Evolutionary conservation across 2,797 vertebrate species (phyloP), one percentile per base, ranked within the genome.

Genomic region (Myripristis murdjan): DNA sequence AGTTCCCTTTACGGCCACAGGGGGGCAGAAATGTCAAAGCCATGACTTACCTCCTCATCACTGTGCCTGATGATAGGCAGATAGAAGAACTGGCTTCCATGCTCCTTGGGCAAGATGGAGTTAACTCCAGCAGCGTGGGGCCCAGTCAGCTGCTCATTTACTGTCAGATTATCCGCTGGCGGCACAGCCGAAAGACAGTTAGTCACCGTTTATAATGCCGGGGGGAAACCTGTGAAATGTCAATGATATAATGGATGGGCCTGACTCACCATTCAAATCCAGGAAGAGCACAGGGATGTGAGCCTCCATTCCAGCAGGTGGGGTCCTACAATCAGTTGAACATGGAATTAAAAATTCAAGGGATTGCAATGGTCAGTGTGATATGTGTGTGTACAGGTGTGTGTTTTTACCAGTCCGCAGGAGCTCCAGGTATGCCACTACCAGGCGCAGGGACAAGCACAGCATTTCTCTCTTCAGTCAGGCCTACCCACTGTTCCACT

Each of bases 21-120:
- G 84, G 57, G 69, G 87, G 86, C 84, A 69, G 78, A 73, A 63
- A 54, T 79, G 24, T 48, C 49, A 51, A 73, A 9, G 7, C 16
- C 31, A 10, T 7, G 1, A 14, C 81, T 87, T 93, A 99, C 98
- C 97, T 99, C 97, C 2, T 98, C 96, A 5, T 96, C 95, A 55
- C 96, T 96, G 91, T 98, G 97, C 88, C 95, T 96, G 90, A 98
- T 97, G 90, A 99, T 96, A 35, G 98, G 97, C 88, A 99, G 94
- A 90, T 98, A 99, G 93, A 98, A 99, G 90, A 99, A 99, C 64
- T 96, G 96, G 85, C 97, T 98, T 83, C 98, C 98, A 1, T 99
- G 98, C 84, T 99, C 98, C 92, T 99, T 99, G 65, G 98, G 98
- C 70, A 99, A 94, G 83, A 99, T 99, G 39, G 98, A 99, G 93